phyloP scores from a whole-genome alignment of 2,888 invertebrate genomes.

The Phengaris arion region DNA sequence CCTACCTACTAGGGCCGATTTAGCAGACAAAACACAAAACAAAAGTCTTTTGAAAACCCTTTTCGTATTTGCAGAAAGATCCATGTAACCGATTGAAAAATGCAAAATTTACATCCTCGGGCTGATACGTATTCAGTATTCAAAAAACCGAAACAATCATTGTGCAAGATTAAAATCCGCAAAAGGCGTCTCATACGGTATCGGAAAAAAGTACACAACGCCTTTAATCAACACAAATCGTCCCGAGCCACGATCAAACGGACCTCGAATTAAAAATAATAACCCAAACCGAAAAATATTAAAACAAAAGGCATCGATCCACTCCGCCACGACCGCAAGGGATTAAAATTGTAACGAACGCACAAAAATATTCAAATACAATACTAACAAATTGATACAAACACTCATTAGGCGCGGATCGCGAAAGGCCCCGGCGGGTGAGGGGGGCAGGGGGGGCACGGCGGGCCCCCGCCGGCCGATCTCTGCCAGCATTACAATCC shows the following conservation, averaged over 20 bases:
- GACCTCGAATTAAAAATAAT: constrained; percentile 52
- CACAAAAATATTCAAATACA: constrained; percentile 79
- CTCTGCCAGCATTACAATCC: constrained; percentile 73
- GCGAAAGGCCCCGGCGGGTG: constrained; percentile 60
- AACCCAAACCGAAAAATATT: constrained; percentile 53
- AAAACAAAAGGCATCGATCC: constrained; percentile 72
- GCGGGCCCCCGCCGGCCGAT: constrained; percentile 42
- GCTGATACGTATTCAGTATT: constrained; percentile 25
- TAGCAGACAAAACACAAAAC: constrained; percentile 11
- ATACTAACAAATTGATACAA: constrained; percentile 81
- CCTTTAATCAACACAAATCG: constrained; percentile 69
- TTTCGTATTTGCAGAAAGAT: constrained; percentile 18
- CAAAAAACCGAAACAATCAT: constrained; percentile 24
- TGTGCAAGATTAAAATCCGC: constrained; percentile 46
- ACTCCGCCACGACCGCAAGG: constrained; percentile 64
- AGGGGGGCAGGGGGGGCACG: constrained; percentile 48
- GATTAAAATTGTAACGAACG: constrained; percentile 78
- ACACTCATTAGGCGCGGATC: constrained; percentile 77
- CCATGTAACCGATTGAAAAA: constrained; percentile 21
- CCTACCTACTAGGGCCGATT: constrained; percentile 1
- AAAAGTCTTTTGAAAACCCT: constrained; percentile 12
- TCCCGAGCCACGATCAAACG: constrained; percentile 61
- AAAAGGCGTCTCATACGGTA: constrained; percentile 46
- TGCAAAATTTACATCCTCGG: constrained; percentile 22
- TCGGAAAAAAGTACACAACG: constrained; percentile 51